Conservation (phyloP, 2,113 vertebrate species). For the Pseudorasbora parva region DNA sequence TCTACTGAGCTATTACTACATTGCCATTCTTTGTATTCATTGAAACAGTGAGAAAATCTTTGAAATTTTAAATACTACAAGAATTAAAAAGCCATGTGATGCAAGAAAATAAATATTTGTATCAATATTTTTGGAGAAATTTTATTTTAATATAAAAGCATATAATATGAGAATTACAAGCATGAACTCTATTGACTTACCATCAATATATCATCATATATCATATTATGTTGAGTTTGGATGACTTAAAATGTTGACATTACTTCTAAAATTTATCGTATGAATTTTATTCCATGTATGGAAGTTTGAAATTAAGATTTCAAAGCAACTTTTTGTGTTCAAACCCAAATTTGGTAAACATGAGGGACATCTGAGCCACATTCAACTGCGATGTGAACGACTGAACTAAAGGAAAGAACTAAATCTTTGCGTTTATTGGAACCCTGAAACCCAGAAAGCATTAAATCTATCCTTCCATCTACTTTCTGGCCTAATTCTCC, state of each 20-base stretch:
- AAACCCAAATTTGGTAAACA: not conserved
- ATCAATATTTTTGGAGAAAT: too few relatives aligned
- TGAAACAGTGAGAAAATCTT: too few relatives aligned
- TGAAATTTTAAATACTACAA: too few relatives aligned
- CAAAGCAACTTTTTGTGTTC: not conserved
- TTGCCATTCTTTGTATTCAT: too few relatives aligned
- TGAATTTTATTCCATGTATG: not conserved
- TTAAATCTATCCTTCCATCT: not conserved
- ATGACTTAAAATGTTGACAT: not conserved
- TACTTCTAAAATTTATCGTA: too few relatives aligned
- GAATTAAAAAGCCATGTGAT: too few relatives aligned
- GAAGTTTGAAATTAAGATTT: not conserved
- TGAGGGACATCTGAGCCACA: not conserved
- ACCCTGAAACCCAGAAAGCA: not conserved
- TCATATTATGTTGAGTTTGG: not conserved
- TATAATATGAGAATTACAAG: too few relatives aligned
- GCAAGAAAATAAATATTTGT: too few relatives aligned
- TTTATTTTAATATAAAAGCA: too few relatives aligned
- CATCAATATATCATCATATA: not conserved
- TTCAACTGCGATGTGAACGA: not conserved
- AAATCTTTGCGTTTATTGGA: not conserved
- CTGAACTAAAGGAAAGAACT: not conserved
- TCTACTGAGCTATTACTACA: too few relatives aligned
- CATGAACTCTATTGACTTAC: too few relatives aligned
- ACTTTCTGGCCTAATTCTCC: constrained; percentile 25